Conservation (phyloP, 2,888 invertebrate species). For the Drosophila birchii region DNA sequence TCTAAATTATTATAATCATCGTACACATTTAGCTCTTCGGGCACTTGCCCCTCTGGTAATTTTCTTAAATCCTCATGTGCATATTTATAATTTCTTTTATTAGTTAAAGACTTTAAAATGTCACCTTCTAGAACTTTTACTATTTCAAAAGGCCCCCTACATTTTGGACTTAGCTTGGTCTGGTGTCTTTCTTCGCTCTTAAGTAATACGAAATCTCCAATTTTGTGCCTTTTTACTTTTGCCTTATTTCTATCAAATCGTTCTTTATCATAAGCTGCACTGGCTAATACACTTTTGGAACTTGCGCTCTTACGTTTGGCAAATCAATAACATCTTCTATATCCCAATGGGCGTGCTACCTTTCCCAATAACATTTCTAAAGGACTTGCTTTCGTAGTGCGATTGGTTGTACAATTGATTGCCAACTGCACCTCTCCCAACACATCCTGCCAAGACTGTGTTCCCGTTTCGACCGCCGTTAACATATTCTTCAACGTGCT, state of each 20-base stretch:
- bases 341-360: constrained; percentile 23
- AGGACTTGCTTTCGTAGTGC: constrained; percentile 13
- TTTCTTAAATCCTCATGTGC: too few species aligned
- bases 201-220: constrained; percentile 37
- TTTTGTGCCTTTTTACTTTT: constrained; percentile 17
- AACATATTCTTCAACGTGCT: constrained; percentile 5
- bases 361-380: constrained; percentile 31
- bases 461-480: constrained; percentile 1
- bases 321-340: constrained; percentile 28
- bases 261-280: constrained; percentile 29
- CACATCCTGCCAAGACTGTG: constrained; percentile 6
- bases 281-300: constrained; percentile 30
- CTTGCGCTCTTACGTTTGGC: constrained; percentile 19
- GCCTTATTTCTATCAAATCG: constrained; percentile 13
- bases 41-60: too few species aligned
- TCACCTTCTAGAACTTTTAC: not conserved
- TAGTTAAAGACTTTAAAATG: not conserved
- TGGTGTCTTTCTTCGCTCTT: constrained; percentile 32
- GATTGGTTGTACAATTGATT: constrained; percentile 9
- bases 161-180: not conserved
- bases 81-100: not conserved
- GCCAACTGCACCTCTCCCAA: not conserved
- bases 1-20: not conserved
- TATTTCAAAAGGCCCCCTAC: not conserved
- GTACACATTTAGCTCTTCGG: not conserved